Evolutionary conservation across 2,888 invertebrate species (phyloP).

Genomic region (Thelaira solivaga): DNA sequence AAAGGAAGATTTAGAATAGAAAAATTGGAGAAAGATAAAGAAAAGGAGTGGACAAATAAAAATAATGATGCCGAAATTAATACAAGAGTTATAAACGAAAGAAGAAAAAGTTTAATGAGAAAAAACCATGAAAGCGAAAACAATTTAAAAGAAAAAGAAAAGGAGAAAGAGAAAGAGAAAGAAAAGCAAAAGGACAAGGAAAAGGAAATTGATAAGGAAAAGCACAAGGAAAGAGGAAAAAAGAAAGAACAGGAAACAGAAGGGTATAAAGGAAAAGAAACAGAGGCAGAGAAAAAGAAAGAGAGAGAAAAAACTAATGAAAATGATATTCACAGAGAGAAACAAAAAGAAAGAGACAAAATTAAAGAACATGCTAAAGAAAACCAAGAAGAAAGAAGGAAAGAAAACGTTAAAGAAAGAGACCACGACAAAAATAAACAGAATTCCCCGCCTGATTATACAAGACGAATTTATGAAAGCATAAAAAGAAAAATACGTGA

Average conservation of each 20-base stretch:
- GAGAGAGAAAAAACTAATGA: conserved; percentile 69
- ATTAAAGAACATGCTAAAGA: conserved; percentile 69
- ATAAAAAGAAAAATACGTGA: conserved; percentile 43
- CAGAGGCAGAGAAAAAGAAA: too few relatives aligned
- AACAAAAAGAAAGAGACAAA: conserved; percentile 73
- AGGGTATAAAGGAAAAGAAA: neutral
- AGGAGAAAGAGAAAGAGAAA: conserved; percentile 49
- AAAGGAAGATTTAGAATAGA: conserved; percentile 72
- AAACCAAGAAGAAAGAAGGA: conserved; percentile 60
- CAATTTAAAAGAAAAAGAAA: conserved; percentile 60
- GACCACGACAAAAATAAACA: conserved; percentile 44
- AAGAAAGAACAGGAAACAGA: conserved; percentile 53
- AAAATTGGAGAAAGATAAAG: conserved; percentile 64
- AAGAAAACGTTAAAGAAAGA: conserved; percentile 52
- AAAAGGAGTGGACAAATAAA: conserved; percentile 58
- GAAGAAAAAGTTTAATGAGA: conserved; percentile 72
- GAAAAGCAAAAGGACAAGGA: conserved; percentile 48
- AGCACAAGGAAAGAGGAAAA: conserved; percentile 66
- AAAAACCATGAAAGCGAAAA: conserved; percentile 67
- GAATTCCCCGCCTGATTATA: conserved; percentile 8
- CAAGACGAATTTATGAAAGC: conserved; percentile 53
- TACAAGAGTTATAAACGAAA: conserved; percentile 73
- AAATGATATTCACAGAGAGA: conserved; percentile 72
- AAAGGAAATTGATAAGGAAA: conserved; percentile 39
- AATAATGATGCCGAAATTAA: conserved; percentile 74